Evolutionary conservation across 2,113 vertebrate species (phyloP), one percentile per base, ranked within the genome.

Genomic region (Anguilla rostrata): DNA sequence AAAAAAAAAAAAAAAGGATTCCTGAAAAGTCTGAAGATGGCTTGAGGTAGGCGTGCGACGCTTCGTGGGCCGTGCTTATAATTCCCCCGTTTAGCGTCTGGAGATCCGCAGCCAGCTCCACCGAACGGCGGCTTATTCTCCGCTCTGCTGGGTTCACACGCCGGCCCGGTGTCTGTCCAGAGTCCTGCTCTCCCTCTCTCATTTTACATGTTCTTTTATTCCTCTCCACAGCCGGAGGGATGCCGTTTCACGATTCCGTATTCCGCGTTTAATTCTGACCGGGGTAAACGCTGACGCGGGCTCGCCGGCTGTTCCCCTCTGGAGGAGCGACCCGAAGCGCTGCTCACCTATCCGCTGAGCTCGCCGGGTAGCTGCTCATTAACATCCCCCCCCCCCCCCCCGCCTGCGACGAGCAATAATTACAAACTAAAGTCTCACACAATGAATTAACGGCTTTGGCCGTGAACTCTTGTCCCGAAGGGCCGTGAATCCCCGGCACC

Each of bases 361-460:
- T 15, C 14, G 12, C 3, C 15, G 56, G 14, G 56, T 60, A 60
- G 12, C 56, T 18, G 12, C 18, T 94, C 94, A 96, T 97, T 97
- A 98, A 97, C 97, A 95, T 96, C 93, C 96, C 90, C 34, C 34
- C 34, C 34, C 92, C 95, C 94, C 93, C 95, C 95, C 95, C 94
- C 96, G 98, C 96, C 96, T 97, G 95, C 93, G 93, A 95, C 96
- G 96, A 95, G 94, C 95, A 96, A 97, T 97, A 97, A 96, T 26
- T 66, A 97, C 96, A 98, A 96, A 96, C 98, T 96, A 97, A 97
- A 97, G 95, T 97, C 96, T 95, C 96, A 95, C 97, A 97, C 97
- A 98, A 97, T 96, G 95, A 98, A 99, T 97, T 97, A 98, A 98
- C 96, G 96, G 96, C 96, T 98, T 97, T 96, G 97, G 96, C 97